A percentile compares a stretch with the other conserved stretches of the same genome.
These are phyloP conservation scores for Poeciliopsis presidionis DNA, from an alignment of 2,797 vertebrate species.

Conservation along the genomic window DNA sequence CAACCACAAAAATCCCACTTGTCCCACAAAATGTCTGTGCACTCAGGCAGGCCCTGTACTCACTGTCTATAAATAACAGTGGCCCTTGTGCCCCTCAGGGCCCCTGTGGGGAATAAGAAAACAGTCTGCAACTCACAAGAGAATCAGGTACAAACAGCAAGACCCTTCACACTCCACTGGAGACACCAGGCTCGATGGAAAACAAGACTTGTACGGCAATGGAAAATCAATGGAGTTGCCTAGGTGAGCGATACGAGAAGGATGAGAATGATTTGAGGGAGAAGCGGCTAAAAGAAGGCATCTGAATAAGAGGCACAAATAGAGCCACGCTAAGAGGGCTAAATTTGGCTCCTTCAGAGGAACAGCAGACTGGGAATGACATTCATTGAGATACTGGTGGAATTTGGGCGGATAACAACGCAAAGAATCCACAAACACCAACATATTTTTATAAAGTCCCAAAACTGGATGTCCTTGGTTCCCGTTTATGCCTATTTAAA, in stretches of 20 bases:
- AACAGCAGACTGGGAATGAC: constrained; percentile 9
- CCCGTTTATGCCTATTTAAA: neutral
- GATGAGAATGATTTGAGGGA: constrained; percentile 54
- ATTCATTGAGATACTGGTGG: neutral
- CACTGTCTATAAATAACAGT: constrained; percentile 71
- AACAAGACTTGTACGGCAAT: constrained; percentile 67
- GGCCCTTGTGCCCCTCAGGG: constrained; percentile 45
- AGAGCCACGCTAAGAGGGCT: constrained; percentile 18
- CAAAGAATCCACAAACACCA: neutral
- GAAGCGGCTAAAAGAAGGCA: constrained; percentile 30
- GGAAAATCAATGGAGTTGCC: constrained; percentile 67
- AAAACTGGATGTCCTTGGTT: neutral
- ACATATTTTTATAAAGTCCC: neutral
- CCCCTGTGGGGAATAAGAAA: constrained; percentile 57
- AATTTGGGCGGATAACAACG: neutral
- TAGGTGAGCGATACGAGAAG: constrained; percentile 22
- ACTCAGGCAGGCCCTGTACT: constrained; percentile 49
- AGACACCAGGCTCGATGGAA: constrained; percentile 52
- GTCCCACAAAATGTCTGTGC: constrained; percentile 45
- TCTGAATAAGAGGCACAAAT: constrained; percentile 41
- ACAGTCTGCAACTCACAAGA: constrained; percentile 61
- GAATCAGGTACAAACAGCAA: constrained; percentile 63
- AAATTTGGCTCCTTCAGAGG: constrained; percentile 15
- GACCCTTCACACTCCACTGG: constrained; percentile 63
- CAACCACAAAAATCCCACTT: constrained; percentile 40